Conservation (phyloP, 1,140 invertebrate species). For the Pseudoatta argentina region DNA sequence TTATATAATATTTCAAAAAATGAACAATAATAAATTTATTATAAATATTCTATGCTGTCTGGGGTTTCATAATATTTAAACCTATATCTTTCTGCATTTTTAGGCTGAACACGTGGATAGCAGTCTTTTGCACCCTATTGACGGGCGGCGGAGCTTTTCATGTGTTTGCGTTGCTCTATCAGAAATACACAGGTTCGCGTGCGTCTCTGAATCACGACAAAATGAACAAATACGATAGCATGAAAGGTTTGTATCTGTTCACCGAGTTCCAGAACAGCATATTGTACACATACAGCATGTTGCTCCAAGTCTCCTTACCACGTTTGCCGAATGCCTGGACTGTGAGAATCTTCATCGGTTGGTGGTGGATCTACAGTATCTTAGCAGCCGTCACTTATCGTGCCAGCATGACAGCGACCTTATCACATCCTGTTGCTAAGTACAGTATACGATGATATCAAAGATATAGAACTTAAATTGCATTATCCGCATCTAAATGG, state of each 20-base stretch:
- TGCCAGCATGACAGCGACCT: slow-evolving; percentile 93
- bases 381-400: slow-evolving; percentile 92
- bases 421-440: slow-evolving; percentile 91
- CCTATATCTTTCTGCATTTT: slow-evolving; percentile 73
- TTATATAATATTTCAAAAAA: too few relatives aligned
- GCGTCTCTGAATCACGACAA: slow-evolving; percentile 75
- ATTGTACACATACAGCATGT: slow-evolving; percentile 92
- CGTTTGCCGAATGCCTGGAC: slow-evolving; percentile 92
- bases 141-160: slow-evolving; percentile 87
- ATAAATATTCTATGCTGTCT: too few relatives aligned
- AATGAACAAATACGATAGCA: slow-evolving; percentile 51
- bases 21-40: too few relatives aligned
- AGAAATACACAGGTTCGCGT: slow-evolving; percentile 80
- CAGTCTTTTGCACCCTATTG: slow-evolving; percentile 88
- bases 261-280: slow-evolving; percentile 90
- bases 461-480: too few relatives aligned
- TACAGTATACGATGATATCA: slow-evolving; percentile 75
- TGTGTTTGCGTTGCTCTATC: slow-evolving; percentile 85
- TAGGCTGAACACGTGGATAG: slow-evolving; percentile 89
- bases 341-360: slow-evolving; percentile 91
- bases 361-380: slow-evolving; percentile 94
- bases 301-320: slow-evolving; percentile 91
- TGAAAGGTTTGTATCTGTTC: slow-evolving; percentile 89
- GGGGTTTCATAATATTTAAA: not conserved
- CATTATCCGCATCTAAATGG: too few relatives aligned